phyloP scores from a whole-genome alignment of 2,888 invertebrate genomes.

The Digitonthophagus gazella region DNA sequence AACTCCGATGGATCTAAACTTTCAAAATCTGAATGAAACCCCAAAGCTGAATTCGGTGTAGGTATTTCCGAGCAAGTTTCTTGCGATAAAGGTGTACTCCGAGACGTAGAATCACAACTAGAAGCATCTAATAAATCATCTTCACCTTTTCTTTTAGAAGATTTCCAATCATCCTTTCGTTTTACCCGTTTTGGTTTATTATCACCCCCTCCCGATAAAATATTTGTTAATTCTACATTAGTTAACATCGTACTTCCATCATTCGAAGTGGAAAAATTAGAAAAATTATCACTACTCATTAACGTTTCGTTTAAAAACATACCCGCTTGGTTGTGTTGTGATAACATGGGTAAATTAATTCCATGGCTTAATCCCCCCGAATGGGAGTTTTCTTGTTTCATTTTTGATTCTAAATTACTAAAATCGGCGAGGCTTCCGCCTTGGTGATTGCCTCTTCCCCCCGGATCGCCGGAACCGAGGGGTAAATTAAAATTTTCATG shows the following conservation, averaged over 20 bases:
- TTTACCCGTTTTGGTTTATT: conserved; percentile 54
- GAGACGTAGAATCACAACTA: conserved; percentile 61
- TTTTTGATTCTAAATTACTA: conserved; percentile 45
- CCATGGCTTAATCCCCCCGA: conserved; percentile 34
- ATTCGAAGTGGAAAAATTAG: conserved; percentile 43
- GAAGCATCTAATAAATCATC: conserved; percentile 63
- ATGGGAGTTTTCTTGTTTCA: conserved; percentile 48
- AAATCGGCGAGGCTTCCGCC: conserved; percentile 53
- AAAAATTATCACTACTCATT: conserved; percentile 47
- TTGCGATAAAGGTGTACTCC: conserved; percentile 56
- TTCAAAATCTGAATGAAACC: conserved; percentile 62
- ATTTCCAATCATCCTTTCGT: conserved; percentile 60
- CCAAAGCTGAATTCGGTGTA: conserved; percentile 56
- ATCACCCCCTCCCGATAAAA: conserved; percentile 38
- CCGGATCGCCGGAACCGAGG: conserved; percentile 67
- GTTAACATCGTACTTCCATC: conserved; percentile 37
- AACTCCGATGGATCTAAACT: conserved; percentile 63
- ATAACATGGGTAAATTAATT: conserved; percentile 39
- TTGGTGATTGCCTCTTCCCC: conserved; percentile 53
- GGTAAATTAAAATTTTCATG: conserved; percentile 65
- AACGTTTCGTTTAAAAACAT: conserved; percentile 49
- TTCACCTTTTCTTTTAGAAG: conserved; percentile 57
- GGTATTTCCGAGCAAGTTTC: conserved; percentile 53
- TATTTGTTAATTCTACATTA: conserved; percentile 47
- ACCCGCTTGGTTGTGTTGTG: conserved; percentile 43